phyloP scores from a whole-genome alignment of 2,797 vertebrate species.

The Helostoma temminkii region DNA sequence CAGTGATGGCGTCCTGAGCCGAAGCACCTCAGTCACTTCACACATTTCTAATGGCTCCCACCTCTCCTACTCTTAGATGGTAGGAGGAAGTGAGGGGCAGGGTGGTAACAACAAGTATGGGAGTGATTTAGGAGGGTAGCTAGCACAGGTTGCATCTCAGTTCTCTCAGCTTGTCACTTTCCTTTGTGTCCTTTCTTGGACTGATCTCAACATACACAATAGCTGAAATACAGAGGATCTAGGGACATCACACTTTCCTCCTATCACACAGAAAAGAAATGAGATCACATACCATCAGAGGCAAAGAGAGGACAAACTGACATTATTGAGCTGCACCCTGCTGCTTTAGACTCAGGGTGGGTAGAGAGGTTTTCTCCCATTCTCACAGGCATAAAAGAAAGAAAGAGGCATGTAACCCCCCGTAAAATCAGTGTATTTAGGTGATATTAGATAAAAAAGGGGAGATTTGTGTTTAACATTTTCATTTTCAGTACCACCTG shows the following conservation, averaged over 20 bases:
- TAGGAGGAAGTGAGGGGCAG: background rate
- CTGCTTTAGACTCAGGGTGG: conserved; percentile 77
- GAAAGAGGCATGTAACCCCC: conserved; percentile 72
- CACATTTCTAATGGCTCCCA: conserved; percentile 95
- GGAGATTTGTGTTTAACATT: conserved; percentile 65
- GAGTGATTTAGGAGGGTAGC: conserved; percentile 62
- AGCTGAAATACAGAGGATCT: conserved; percentile 25
- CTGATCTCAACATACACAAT: conserved; percentile 29
- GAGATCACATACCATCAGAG: conserved; percentile 23
- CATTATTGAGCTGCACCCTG: conserved; percentile 68
- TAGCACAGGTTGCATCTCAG: conserved; percentile 68
- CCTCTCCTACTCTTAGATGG: conserved; percentile 89
- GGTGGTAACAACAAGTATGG: conserved; percentile 10
- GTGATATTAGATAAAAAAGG: conserved; percentile 46
- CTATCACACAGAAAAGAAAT: conserved; percentile 28
- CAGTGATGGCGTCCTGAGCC: conserved; percentile 84
- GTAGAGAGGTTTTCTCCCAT: conserved; percentile 63
- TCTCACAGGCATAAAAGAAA: conserved; percentile 59
- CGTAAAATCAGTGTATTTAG: conserved; percentile 48
- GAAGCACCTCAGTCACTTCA: conserved; percentile 94
- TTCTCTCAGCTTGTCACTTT: conserved; percentile 64
- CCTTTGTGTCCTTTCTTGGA: conserved; percentile 20
- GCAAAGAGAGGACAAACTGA: conserved; percentile 55
- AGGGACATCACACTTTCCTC: conserved; percentile 18
- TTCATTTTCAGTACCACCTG: conserved; percentile 70